Base-by-base conservation (phyloP, 2,113 vertebrate species). In the Ammospiza caudacuta region DNA sequence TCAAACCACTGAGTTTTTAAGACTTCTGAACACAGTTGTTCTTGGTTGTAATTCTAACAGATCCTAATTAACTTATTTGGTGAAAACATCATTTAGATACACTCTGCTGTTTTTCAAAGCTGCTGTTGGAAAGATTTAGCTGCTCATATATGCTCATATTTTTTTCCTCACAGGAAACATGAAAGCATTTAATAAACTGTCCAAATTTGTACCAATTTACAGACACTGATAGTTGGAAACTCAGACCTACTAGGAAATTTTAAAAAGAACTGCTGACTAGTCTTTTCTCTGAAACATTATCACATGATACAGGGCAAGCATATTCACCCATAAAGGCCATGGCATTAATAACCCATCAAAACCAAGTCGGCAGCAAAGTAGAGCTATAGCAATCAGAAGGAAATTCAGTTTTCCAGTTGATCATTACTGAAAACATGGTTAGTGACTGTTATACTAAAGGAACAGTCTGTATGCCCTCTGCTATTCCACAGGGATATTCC, bases 321-420 rank as follows among this genome's bases (percentile, higher is more conserved):
- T 47, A 84, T 46, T 89, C 58, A 90, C 22, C 25, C 21, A 2
- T 29, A 62, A 86, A 63, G 41, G 57, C 39, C 41, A 41, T 35
- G 23, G 52, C 72, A 73, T 79, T 86, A 87, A 66, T 63, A 92
- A 83, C 23, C 33, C 62, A 57, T 62, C 27, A 70, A 37, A 79
- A 76, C 20, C 66, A 57, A 84, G 49, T 9, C 52, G 62, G 43
- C 58, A 83, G 33, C 27, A 87, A 86, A 95, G 82, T 13, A 83
- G 29, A 66, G 43, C 76, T 73, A 51, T 27, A 68, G 80, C 49
- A 78, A 55, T 84, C 44, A 66, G 37, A 86, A 87, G 24, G 21
- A 94, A 95, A 89, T 80, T 79, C 43, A 85, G 28, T 83, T 93
- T 95, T 80, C 39, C 57, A 29, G 59, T 59, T 66, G 78, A 69